Evolutionary conservation across 2,113 vertebrate genomes (phyloP).

Genomic region (Apeltes quadracus): DNA sequence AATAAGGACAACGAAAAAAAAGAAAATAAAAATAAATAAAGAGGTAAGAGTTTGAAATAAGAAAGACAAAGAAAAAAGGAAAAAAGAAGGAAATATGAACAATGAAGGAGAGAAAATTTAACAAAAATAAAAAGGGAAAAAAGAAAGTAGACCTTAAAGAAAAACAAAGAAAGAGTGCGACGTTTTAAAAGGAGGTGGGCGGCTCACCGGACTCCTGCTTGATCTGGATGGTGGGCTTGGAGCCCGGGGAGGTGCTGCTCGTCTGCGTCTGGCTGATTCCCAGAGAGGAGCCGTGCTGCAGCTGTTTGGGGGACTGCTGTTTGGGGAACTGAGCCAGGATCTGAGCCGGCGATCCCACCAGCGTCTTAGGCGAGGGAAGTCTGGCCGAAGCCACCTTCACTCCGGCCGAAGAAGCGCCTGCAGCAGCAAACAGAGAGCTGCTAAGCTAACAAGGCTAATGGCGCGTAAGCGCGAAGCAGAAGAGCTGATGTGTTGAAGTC

Average conservation of each 20-base stretch:
- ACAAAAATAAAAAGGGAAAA: too few species aligned
- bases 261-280: conserved; percentile 76
- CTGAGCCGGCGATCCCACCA: conserved; percentile 89
- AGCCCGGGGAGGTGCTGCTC: conserved; percentile 78
- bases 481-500: not conserved
- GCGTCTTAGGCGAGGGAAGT: conserved; percentile 92
- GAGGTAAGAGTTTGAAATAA: not conserved
- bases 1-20: not conserved
- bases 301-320: conserved; percentile 88
- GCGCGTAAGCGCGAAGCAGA: not conserved
- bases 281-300: conserved; percentile 77
- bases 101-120: not conserved
- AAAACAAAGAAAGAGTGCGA: not conserved
- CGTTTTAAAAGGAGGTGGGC: not conserved
- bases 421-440: not conserved
- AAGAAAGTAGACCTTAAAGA: not conserved
- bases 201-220: conserved; percentile 94
- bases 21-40: not conserved
- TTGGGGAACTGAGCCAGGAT: conserved; percentile 96
- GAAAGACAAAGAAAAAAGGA: not conserved
- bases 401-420: conserved; percentile 86
- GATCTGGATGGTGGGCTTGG: conserved; percentile 98
- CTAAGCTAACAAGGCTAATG: not conserved
- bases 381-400: conserved; percentile 91
- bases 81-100: not conserved